Evolutionary conservation across 2,113 vertebrate species (phyloP).

Genomic region (Bufo gargarizans): DNA sequence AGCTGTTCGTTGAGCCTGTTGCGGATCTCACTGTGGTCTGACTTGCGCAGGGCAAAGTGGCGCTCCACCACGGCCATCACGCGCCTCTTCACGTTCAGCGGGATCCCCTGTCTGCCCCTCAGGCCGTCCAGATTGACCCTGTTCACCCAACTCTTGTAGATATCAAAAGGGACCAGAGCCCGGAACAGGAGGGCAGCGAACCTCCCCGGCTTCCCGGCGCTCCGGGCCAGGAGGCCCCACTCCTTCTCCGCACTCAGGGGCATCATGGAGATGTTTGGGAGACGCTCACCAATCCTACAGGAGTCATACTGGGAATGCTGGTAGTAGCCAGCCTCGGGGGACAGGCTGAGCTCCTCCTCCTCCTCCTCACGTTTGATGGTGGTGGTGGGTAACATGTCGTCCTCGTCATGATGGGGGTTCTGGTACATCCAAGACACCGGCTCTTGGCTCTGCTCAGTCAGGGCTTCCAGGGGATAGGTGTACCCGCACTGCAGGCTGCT

Average conservation of each 20-base stretch:
- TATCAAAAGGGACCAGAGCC: conserved; percentile 43
- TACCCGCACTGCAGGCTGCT: conserved; percentile 31
- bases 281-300: conserved; percentile 12
- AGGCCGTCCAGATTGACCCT: conserved; percentile 48
- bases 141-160: conserved; percentile 54
- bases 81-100: conserved; percentile 43
- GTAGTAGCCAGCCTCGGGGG: background rate
- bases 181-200: conserved; percentile 50
- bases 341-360: background rate
- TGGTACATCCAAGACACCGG: conserved; percentile 18
- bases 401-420: background rate
- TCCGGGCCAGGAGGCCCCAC: conserved; percentile 28
- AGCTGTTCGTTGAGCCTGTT: conserved; percentile 52
- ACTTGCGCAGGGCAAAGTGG: conserved; percentile 38
- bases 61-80: conserved; percentile 45
- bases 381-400: conserved; percentile 14
- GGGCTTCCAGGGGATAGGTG: background rate
- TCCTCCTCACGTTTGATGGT: conserved; percentile 32
- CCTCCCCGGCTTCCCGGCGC: conserved; percentile 36
- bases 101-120: conserved; percentile 40
- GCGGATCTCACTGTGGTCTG: conserved; percentile 44
- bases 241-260: conserved; percentile 34
- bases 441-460: background rate
- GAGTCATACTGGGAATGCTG: background rate
- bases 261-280: conserved; percentile 39